Percentiles rank a stretch among this genome's conserved stretches.
Evolutionary conservation across 2,797 vertebrate genomes (phyloP).

Genomic region (Platalea minor): DNA sequence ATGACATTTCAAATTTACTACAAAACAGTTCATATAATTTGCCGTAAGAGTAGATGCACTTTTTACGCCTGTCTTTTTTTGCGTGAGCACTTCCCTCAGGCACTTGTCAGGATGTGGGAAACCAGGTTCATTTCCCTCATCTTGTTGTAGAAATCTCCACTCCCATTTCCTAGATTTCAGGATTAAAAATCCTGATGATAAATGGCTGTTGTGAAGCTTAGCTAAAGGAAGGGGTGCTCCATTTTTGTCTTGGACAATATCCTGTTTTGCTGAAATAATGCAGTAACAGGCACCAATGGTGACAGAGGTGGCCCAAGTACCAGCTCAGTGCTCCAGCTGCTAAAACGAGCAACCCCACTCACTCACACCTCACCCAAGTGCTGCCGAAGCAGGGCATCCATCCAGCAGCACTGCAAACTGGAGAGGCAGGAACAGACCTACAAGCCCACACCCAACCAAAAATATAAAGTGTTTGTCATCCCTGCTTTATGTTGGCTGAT

Average conservation of each 20-base stretch:
- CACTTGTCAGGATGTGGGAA: background rate
- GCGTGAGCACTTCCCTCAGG: background rate
- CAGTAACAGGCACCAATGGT: background rate
- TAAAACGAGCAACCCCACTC: background rate
- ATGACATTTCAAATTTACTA: background rate
- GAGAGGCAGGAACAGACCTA: background rate
- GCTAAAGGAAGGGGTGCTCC: background rate
- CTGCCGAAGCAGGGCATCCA: background rate
- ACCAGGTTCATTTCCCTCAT: background rate
- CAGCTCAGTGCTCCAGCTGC: background rate
- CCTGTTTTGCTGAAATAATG: background rate
- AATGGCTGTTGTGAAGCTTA: background rate
- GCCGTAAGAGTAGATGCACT: background rate
- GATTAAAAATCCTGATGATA: background rate
- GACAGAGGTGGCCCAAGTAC: background rate
- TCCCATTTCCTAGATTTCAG: background rate
- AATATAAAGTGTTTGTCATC: background rate
- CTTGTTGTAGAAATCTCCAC: background rate
- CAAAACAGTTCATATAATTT: background rate
- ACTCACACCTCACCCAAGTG: background rate
- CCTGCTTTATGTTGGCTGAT: background rate
- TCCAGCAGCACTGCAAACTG: background rate
- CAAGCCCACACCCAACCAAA: background rate
- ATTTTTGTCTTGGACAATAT: background rate
- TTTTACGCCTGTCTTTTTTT: background rate